phyloP scores from a whole-genome alignment of 2,888 invertebrate species.

The Tetragonisca angustula region DNA sequence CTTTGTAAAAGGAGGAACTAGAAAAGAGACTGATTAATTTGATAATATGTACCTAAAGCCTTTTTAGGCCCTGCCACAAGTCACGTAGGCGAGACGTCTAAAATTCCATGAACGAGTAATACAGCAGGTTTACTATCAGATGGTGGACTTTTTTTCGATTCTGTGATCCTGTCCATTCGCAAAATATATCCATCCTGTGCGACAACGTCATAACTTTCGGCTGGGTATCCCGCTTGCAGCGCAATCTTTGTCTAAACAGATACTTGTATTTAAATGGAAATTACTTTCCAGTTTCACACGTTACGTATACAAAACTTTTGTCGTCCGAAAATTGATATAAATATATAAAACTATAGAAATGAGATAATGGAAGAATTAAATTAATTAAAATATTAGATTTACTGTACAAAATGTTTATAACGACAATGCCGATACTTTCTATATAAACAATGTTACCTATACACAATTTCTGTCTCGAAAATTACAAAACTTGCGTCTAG shows the following conservation, averaged over 20 bases:
- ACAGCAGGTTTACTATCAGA: slow-evolving; percentile 85
- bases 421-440: no score
- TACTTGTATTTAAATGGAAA: not conserved
- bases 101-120: slow-evolving; percentile 90
- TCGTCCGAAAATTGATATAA: no score
- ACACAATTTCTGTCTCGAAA: no score
- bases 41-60: slow-evolving; percentile 85
- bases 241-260: slow-evolving; percentile 77
- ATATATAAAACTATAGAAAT: no score
- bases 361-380: no score
- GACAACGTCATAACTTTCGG: slow-evolving; percentile 87
- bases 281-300: not conserved
- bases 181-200: slow-evolving; percentile 93
- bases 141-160: slow-evolving; percentile 75
- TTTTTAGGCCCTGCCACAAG: slow-evolving; percentile 89
- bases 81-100: slow-evolving; percentile 91
- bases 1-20: no score
- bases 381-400: no score
- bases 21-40: no score
- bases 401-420: no score
- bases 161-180: slow-evolving; percentile 89
- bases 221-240: slow-evolving; percentile 84
- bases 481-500: no score
- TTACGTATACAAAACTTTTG: no score
- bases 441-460: no score